Base-by-base conservation (phyloP, 2,797 vertebrate genomes). In the Cyprinodon diabolis region DNA sequence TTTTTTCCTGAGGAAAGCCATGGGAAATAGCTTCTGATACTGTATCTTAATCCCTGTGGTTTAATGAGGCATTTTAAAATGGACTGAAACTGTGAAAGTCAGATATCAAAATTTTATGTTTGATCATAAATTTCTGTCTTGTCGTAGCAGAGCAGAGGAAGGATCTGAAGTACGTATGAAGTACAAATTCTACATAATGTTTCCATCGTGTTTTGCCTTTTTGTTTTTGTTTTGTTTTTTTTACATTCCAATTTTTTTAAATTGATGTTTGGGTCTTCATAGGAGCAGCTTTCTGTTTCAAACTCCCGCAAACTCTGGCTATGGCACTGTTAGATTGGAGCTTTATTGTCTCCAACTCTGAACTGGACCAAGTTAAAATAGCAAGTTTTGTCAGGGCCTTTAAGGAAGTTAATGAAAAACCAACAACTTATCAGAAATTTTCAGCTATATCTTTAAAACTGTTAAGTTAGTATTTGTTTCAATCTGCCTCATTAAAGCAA, bases 21-120 rank as follows among this genome's bases (percentile, higher is more conserved):
- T 87, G 84, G 89, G 78, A 91, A 94, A 93, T 93, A 91, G 84
- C 82, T 77, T 91, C 76, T 89, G 91, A 94, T 93, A 86, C 82
- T 81, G 79, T 88, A 91, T 92, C 87, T 87, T 71, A 75, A 87
- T 82, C 84, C 86, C 72, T 79, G 78, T 66, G 86, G 86, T 90
- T 91, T 93, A 93, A 92, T 93, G 90, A 92, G 90, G 90, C 81
- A 90, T 93, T 93, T 92, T 79, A 92, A 74, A 62, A 75, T 69
- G 78, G 81, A 6, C 15, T 45, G 60, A 45, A 63, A 43, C 49
- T 79, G 66, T 78, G 75, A 82, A 82, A 76, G 80, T 81, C 76
- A 75, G 84, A 79, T 77, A 78, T 80, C 80, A 80, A 83, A 80
- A 82, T 79, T 81, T 40, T 81, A 63, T 75, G 76, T 91, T 90